Conservation (phyloP, 2,113 vertebrate genomes). For the Bujurquina vittata region DNA sequence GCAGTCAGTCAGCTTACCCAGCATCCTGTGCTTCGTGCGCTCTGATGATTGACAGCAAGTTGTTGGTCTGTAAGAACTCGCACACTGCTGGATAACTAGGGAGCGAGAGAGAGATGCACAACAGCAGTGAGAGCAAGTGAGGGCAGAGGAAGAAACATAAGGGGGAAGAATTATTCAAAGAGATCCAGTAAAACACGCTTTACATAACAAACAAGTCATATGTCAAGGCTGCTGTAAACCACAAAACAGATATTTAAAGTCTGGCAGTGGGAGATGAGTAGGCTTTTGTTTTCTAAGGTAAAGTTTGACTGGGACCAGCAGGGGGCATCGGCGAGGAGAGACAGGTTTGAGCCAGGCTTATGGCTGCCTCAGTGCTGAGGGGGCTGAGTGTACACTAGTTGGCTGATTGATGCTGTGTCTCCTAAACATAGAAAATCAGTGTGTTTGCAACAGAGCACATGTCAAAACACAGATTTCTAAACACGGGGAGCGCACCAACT, state of each 20-base stretch:
- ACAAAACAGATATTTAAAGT: slow-evolving; percentile 31
- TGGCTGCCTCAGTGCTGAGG: slow-evolving; percentile 21
- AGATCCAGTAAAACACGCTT: neutral
- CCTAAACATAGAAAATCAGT: slow-evolving; percentile 49
- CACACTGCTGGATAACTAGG: slow-evolving; percentile 94
- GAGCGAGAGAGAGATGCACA: neutral
- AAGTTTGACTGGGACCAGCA: slow-evolving; percentile 46
- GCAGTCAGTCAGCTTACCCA: slow-evolving; percentile 67
- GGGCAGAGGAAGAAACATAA: neutral
- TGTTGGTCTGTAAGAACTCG: slow-evolving; percentile 98
- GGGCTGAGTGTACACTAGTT: slow-evolving; percentile 12
- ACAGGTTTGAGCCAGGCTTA: neutral
- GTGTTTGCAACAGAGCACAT: slow-evolving; percentile 14
- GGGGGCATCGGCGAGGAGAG: slow-evolving; percentile 46
- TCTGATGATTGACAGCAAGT: slow-evolving; percentile 95
- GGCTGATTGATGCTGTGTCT: slow-evolving; percentile 37
- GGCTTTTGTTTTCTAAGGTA: slow-evolving; percentile 24
- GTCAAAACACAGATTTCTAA: slow-evolving; percentile 9
- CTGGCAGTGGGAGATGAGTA: slow-evolving; percentile 4
- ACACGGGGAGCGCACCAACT: neutral
- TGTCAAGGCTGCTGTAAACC: neutral
- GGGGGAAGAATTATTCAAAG: neutral
- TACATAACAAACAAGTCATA: neutral
- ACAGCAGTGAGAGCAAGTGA: neutral
- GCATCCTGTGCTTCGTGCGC: slow-evolving; percentile 89